A percentile compares a stretch with the other conserved stretches of the same genome.
Conservation (phyloP, 2,113 vertebrate genomes). For the Lamprologus speciosus region DNA sequence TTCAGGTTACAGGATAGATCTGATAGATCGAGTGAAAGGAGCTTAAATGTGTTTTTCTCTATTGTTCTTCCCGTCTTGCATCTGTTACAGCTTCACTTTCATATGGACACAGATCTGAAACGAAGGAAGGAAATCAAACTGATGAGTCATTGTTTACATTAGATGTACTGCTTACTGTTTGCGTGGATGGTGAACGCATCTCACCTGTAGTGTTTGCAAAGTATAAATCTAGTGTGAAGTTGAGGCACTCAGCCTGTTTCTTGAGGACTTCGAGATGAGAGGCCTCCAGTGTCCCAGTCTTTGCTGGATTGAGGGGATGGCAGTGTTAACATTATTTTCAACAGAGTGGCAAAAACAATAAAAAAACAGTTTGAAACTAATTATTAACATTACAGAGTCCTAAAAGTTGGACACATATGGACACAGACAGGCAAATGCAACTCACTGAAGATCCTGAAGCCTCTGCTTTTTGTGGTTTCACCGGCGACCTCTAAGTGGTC, state of each 20-base stretch:
- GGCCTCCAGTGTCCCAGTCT: background rate
- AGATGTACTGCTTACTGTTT: background rate
- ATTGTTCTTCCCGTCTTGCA: background rate
- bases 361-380: background rate
- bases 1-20: background rate
- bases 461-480: background rate
- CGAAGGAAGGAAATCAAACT: background rate
- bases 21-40: background rate
- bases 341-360: background rate
- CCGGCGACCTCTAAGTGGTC: background rate
- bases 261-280: conserved; percentile 12
- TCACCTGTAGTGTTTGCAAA: background rate
- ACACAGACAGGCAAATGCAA: background rate
- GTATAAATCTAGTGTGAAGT: background rate
- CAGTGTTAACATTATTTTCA: background rate
- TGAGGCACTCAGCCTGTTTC: conserved; percentile 34
- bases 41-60: background rate
- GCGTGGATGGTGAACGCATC: background rate
- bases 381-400: background rate
- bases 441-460: conserved; percentile 35
- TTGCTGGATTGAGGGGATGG: background rate
- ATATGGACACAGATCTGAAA: conserved; percentile 39
- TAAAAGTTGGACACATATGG: background rate
- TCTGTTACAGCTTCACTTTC: background rate
- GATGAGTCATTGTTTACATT: background rate